A percentile compares a stretch with the other conserved stretches of the same genome.
Conservation (phyloP, 2,888 invertebrate species). For the Glomeris marginata region DNA sequence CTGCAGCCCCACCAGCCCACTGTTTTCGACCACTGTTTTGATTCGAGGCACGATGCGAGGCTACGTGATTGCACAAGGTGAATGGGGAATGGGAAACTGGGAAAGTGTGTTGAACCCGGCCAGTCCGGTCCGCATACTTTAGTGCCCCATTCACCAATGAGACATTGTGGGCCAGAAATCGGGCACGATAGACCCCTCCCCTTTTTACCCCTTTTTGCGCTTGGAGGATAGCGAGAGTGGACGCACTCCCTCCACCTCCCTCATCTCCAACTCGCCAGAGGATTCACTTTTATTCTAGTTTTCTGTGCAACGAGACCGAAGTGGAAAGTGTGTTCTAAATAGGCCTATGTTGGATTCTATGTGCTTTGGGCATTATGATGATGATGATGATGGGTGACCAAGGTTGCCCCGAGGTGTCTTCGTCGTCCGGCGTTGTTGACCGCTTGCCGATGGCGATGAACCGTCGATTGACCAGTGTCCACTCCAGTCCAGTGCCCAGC, state of each 20-base stretch:
- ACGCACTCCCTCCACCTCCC: not conserved
- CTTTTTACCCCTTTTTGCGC: no score
- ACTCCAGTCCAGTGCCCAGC: constrained; percentile 22
- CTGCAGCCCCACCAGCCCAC: no score
- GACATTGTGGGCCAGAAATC: not conserved
- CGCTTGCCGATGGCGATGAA: no score
- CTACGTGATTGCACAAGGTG: constrained; percentile 8
- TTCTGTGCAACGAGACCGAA: no score
- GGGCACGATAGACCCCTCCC: no score
- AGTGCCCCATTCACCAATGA: constrained; percentile 4
- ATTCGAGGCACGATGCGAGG: no score
- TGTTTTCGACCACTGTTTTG: no score
- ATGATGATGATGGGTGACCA: constrained; percentile 33
- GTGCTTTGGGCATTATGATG: no score
- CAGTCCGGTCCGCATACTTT: constrained; percentile 10
- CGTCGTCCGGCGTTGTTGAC: constrained; percentile 33
- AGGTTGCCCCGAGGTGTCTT: constrained; percentile 59
- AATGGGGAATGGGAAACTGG: constrained; percentile 14
- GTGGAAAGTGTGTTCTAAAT: no score
- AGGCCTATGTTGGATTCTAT: no score
- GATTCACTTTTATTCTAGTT: no score
- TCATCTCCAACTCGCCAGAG: not conserved
- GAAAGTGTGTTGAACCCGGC: constrained; percentile 16
- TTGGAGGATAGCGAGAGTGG: no score
- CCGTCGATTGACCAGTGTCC: constrained; percentile 22